These are phyloP conservation scores for Branchellion lobata DNA, from an alignment of 2,888 invertebrate genomes.

Conservation along the genomic window DNA sequence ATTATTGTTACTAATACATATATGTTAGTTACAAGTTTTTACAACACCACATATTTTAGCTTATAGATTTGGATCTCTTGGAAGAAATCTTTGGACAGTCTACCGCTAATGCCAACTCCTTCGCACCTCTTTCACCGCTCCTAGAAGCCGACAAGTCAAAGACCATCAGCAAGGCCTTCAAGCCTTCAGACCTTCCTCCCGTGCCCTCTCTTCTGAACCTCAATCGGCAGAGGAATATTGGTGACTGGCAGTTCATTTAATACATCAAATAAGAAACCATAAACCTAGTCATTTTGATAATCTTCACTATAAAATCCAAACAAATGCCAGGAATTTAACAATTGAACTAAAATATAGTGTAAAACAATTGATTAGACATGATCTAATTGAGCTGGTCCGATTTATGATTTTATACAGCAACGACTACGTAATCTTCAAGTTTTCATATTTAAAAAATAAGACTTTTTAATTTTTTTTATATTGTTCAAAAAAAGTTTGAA, in stretches of 20 bases:
- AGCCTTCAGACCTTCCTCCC: neutral
- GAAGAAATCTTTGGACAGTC: slow-evolving; percentile 29
- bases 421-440: no score
- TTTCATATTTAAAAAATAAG: no score
- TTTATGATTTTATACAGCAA: no score
- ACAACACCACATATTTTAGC: slow-evolving; percentile 5
- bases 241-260: slow-evolving; percentile 7
- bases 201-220: neutral
- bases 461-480: no score
- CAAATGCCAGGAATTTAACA: no score
- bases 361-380: no score
- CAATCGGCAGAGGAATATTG: slow-evolving; percentile 23
- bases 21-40: neutral
- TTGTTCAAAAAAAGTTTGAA: no score
- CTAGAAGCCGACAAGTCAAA: neutral
- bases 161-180: neutral
- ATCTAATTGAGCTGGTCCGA: no score
- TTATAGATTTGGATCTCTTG: slow-evolving; percentile 26
- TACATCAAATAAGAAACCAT: neutral
- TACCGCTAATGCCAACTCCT: neutral
- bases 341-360: no score
- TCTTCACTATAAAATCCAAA: no score
- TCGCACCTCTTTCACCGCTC: no score
- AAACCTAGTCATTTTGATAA: neutral
- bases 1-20: neutral